Conservation (phyloP, 1,140 invertebrate genomes). For the Nautilus pompilius region DNA sequence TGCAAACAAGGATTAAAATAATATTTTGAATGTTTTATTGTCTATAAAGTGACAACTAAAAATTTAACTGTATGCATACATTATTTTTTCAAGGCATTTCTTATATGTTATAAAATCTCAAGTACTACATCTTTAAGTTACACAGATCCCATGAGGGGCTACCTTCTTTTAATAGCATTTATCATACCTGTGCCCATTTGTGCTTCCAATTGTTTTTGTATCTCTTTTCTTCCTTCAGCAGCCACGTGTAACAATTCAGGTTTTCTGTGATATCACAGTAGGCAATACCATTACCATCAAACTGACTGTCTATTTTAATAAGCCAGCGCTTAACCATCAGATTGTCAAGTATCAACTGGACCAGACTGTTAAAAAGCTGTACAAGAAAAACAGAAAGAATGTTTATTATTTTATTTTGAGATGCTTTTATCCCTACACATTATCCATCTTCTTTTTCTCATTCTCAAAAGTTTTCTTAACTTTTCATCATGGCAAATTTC, state of each 20-base stretch:
- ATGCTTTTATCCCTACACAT: background rate
- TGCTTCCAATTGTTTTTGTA: slow-evolving; percentile 56
- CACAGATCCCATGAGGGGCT: too few species aligned
- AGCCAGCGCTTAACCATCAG: slow-evolving; percentile 50
- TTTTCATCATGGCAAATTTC: too few species aligned
- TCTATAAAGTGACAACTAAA: too few species aligned
- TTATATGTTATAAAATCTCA: too few species aligned
- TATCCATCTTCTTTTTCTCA: background rate
- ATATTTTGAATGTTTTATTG: too few species aligned
- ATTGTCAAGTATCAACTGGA: slow-evolving; percentile 54
- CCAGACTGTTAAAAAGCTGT: slow-evolving; percentile 52
- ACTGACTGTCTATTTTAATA: slow-evolving; percentile 53
- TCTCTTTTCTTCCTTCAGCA: slow-evolving; percentile 47
- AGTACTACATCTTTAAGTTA: too few species aligned
- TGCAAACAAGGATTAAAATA: too few species aligned
- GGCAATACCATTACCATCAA: slow-evolving; percentile 53
- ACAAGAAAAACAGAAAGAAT: slow-evolving; percentile 11
- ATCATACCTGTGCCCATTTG: slow-evolving; percentile 54
- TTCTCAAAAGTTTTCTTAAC: background rate
- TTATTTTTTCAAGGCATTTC: too few species aligned
- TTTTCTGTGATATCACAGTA: slow-evolving; percentile 48
- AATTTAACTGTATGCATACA: too few species aligned
- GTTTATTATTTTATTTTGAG: background rate
- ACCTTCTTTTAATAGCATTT: too few species aligned
- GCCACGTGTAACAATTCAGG: slow-evolving; percentile 50